These are phyloP conservation scores for Epinephelus fuscoguttatus DNA, from an alignment of 2,113 vertebrate species.

Conservation along the genomic window DNA sequence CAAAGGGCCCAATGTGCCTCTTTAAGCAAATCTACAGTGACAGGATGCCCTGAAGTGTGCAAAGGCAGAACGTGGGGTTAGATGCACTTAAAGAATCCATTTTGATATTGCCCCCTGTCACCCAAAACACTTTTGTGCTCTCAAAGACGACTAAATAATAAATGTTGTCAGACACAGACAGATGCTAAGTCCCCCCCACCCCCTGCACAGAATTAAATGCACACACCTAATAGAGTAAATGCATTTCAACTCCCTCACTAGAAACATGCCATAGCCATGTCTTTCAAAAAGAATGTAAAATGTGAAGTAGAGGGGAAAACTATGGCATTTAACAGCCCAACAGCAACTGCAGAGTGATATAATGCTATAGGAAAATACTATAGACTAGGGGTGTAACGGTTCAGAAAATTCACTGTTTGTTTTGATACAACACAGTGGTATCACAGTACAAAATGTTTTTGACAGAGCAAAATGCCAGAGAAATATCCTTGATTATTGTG, in stretches of 20 bases:
- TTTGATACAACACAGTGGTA: too few species aligned
- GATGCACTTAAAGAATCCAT: conserved; percentile 74
- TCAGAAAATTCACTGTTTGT: too few species aligned
- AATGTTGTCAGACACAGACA: conserved; percentile 72
- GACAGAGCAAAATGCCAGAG: too few species aligned
- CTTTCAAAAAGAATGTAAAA: background rate
- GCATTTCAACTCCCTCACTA: conserved; percentile 51
- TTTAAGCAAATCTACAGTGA: conserved; percentile 77
- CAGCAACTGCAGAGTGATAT: fast-evolving
- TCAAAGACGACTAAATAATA: conserved; percentile 84
- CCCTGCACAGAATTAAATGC: conserved; percentile 70
- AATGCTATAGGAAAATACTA: background rate
- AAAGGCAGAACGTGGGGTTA: conserved; percentile 31
- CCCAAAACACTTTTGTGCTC: conserved; percentile 76
- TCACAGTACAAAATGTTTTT: too few species aligned
- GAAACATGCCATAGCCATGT: background rate
- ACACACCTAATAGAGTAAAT: conserved; percentile 78
- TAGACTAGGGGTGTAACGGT: background rate
- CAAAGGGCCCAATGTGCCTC: conserved; percentile 41
- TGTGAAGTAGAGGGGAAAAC: background rate
- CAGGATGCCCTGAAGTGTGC: conserved; percentile 73
- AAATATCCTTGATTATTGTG: too few species aligned
- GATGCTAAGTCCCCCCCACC: conserved; percentile 37
- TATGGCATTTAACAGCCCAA: background rate
- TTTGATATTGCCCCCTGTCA: conserved; percentile 71